A percentile compares a stretch with the other conserved stretches of the same genome.
phyloP scores from a whole-genome alignment of 2,797 vertebrate genomes.

The Microtus agrestis region DNA sequence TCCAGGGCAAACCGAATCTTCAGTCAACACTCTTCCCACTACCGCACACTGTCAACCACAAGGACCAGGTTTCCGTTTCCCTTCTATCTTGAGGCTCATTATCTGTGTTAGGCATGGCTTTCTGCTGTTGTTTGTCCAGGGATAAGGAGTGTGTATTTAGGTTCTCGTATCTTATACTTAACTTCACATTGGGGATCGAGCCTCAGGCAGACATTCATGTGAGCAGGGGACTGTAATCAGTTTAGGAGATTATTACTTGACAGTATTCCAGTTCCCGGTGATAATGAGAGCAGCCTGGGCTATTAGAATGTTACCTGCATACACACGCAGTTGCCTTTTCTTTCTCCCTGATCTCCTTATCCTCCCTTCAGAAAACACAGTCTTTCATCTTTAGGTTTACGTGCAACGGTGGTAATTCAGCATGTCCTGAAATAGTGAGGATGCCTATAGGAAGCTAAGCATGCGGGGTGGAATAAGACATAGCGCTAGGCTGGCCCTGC shows the following conservation, averaged over 20 bases:
- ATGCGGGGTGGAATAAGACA: not conserved
- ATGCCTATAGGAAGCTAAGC: not conserved
- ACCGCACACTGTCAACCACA: not conserved
- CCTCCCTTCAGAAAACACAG: not conserved
- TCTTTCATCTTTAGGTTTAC: not conserved
- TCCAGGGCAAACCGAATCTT: not conserved
- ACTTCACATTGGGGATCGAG: not conserved
- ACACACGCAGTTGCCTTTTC: not conserved
- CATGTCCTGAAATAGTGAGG: not conserved
- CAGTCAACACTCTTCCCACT: not conserved
- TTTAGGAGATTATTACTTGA: conserved; percentile 41
- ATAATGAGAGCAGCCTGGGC: not conserved
- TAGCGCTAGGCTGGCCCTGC: not conserved
- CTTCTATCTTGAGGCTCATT: not conserved
- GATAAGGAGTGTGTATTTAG: conserved; percentile 41
- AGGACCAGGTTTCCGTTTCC: conserved; percentile 12
- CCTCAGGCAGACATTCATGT: not conserved
- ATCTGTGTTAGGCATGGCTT: not conserved
- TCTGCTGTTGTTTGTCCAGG: not conserved
- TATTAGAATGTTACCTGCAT: not conserved
- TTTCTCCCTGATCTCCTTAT: not conserved
- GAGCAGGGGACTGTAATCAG: conserved; percentile 45
- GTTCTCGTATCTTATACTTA: conserved; percentile 14
- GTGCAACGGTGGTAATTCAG: not conserved
- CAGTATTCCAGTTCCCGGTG: not conserved